Evolutionary conservation across 2,113 vertebrate species (phyloP).

Genomic region (Notechis scutatus): DNA sequence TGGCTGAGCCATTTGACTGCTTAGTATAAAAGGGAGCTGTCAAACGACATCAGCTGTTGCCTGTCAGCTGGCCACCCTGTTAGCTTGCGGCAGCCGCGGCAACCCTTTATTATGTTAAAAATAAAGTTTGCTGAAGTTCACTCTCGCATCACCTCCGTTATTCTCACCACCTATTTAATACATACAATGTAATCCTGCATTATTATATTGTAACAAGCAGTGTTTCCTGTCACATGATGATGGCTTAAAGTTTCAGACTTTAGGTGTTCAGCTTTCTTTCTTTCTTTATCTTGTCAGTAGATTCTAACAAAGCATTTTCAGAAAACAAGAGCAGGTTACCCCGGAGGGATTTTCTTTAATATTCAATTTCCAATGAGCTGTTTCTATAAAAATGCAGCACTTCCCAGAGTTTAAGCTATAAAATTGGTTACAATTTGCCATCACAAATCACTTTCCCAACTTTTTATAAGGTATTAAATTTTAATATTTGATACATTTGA

Average conservation of each 20-base stretch:
- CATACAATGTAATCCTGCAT: not conserved
- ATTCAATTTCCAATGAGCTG: not conserved
- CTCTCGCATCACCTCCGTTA: too few species aligned
- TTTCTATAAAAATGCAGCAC: slow-evolving; percentile 33
- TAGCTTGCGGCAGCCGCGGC: too few species aligned
- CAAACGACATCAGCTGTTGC: too few species aligned
- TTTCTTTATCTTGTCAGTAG: not conserved
- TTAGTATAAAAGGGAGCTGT: too few species aligned
- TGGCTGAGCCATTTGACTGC: too few species aligned
- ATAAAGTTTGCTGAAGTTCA: too few species aligned
- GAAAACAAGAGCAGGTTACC: not conserved
- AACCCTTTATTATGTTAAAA: too few species aligned
- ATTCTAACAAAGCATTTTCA: not conserved
- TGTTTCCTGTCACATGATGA: not conserved
- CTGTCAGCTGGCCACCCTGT: too few species aligned
- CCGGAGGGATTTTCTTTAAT: not conserved
- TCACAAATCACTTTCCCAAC: slow-evolving; percentile 50
- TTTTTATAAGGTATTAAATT: slow-evolving; percentile 58
- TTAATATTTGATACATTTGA: slow-evolving; percentile 63
- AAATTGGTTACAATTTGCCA: slow-evolving; percentile 41
- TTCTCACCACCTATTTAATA: not conserved
- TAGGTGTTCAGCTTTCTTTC: not conserved
- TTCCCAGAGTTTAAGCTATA: slow-evolving; percentile 28
- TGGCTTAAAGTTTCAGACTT: not conserved
- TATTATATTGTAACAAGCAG: not conserved